These are phyloP conservation scores for Tiliacea aurago DNA, from an alignment of 2,888 invertebrate genomes.

Conservation along the genomic window DNA sequence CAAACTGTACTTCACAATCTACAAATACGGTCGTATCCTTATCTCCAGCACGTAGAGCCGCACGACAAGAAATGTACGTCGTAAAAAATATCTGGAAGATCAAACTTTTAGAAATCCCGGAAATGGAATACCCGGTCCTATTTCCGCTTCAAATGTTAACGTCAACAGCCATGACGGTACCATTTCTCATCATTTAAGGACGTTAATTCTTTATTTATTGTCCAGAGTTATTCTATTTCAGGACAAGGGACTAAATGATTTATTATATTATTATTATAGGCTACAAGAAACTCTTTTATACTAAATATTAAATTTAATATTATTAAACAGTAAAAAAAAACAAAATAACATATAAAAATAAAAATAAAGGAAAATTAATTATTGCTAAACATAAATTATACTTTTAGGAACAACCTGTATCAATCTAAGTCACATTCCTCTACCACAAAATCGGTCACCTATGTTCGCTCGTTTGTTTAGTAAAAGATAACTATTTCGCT, in stretches of 20 bases:
- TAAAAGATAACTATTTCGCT: too few relatives aligned
- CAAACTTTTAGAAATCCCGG: slow-evolving; percentile 54
- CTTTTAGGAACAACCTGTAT: too few relatives aligned
- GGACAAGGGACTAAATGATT: background rate
- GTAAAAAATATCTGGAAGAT: slow-evolving; percentile 50
- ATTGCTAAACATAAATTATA: too few relatives aligned
- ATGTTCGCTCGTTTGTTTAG: too few relatives aligned
- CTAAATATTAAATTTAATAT: too few relatives aligned
- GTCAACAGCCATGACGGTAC: slow-evolving; percentile 48
- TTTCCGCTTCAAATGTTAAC: slow-evolving; percentile 58
- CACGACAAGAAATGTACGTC: slow-evolving; percentile 18
- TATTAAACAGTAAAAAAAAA: too few relatives aligned
- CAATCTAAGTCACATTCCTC: too few relatives aligned
- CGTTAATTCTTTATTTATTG: slow-evolving; percentile 45
- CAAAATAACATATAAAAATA: too few relatives aligned
- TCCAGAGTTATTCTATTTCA: slow-evolving; percentile 11
- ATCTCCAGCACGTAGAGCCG: slow-evolving; percentile 26
- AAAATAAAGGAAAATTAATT: too few relatives aligned
- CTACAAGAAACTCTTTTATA: background rate
- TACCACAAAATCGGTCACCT: too few relatives aligned
- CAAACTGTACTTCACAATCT: slow-evolving; percentile 33
- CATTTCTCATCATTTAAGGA: slow-evolving; percentile 20
- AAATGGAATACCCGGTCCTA: slow-evolving; percentile 58
- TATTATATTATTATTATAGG: background rate
- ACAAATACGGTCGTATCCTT: slow-evolving; percentile 22